phyloP scores from a whole-genome alignment of 2,113 vertebrate genomes.

The Pelmatolapia mariae region DNA sequence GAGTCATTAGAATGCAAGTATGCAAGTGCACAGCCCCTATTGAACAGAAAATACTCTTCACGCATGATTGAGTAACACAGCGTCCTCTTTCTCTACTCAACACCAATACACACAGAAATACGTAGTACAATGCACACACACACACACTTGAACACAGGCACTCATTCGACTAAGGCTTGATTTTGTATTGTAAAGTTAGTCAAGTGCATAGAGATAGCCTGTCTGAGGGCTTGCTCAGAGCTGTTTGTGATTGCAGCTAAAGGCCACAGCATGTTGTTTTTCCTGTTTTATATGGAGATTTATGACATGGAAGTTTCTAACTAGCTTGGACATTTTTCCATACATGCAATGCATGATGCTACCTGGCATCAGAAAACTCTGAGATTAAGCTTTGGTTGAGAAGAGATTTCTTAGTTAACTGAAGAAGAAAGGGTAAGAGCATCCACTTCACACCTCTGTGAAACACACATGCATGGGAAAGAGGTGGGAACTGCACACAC shows the following conservation, averaged over 20 bases:
- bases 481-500: slow-evolving; percentile 24
- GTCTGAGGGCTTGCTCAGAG: slow-evolving; percentile 34
- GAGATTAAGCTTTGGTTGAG: background rate
- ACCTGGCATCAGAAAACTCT: background rate
- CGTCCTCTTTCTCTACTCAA: slow-evolving; percentile 6
- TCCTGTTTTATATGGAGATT: slow-evolving; percentile 18
- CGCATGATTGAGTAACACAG: slow-evolving; percentile 62
- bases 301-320: background rate
- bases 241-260: slow-evolving; percentile 35
- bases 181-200: slow-evolving; percentile 60
- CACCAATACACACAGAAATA: background rate
- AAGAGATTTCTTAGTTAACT: slow-evolving; percentile 38
- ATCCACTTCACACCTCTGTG: slow-evolving; percentile 49
- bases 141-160: background rate
- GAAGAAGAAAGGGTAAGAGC: slow-evolving; percentile 27
- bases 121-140: background rate
- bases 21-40: slow-evolving; percentile 63
- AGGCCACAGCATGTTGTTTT: slow-evolving; percentile 8
- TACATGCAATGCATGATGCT: background rate
- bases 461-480: slow-evolving; percentile 15
- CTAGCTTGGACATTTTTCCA: background rate
- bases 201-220: slow-evolving; percentile 42
- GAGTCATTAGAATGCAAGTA: slow-evolving; percentile 71
- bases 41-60: slow-evolving; percentile 68
- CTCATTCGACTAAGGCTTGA: slow-evolving; percentile 13